Conservation (phyloP, 1,140 invertebrate genomes). For the Fopius arisanus region DNA sequence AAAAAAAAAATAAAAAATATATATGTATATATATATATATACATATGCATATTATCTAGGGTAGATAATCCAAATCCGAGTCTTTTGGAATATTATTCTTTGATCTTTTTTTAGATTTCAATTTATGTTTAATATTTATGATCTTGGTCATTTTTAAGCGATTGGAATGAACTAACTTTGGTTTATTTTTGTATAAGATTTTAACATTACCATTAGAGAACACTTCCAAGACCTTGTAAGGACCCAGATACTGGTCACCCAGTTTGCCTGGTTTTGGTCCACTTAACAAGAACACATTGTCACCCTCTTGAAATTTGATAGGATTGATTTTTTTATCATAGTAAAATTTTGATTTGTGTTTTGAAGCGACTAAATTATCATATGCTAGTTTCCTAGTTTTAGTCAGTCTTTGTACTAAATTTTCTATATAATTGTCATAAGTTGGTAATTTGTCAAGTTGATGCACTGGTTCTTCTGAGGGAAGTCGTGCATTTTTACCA, state of each 20-base stretch:
- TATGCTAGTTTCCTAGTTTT: conserved; percentile 3
- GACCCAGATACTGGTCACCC: conserved; percentile 7
- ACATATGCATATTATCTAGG: no score
- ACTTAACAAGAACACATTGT: not conserved
- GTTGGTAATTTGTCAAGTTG: not conserved
- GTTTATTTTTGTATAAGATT: conserved; percentile 13
- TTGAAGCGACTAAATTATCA: not conserved
- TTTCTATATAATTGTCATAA: not conserved
- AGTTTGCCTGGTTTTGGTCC: conserved; percentile 14
- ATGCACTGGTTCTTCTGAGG: not conserved
- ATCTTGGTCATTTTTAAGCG: conserved; percentile 3
- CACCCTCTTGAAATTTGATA: not conserved
- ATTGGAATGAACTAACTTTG: conserved; percentile 14
- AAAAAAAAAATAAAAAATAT: no score
- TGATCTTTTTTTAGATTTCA: not conserved
- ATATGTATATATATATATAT: no score
- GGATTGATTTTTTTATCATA: not conserved
- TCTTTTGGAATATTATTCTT: not conserved
- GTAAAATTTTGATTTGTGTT: conserved; percentile 13
- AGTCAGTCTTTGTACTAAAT: not conserved
- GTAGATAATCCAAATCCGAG: not conserved
- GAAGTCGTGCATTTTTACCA: conserved; percentile 7
- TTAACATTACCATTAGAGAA: conserved; percentile 5
- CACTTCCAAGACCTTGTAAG: conserved; percentile 8
- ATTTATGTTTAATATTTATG: not conserved